These are phyloP conservation scores for Syngnathus typhle DNA, from an alignment of 2,113 vertebrate genomes.

Conservation along the genomic window DNA sequence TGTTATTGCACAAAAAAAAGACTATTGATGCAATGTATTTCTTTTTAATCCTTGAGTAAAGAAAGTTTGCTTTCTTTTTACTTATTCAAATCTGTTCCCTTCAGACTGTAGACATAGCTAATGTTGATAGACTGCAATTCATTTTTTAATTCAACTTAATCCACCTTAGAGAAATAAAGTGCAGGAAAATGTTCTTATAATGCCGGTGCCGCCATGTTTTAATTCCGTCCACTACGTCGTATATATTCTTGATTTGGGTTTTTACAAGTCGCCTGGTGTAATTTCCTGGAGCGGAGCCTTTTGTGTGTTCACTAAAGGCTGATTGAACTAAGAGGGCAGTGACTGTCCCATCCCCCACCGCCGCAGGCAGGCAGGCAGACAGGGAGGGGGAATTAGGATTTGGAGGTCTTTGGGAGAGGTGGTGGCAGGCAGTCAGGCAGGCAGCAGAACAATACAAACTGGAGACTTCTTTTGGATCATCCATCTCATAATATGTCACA, in stretches of 20 bases:
- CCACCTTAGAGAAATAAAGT: background rate
- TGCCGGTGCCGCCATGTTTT: background rate
- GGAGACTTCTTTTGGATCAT: slow-evolving; percentile 58
- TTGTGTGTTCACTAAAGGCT: slow-evolving; percentile 61
- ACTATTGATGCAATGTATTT: background rate
- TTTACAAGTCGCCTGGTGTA: slow-evolving; percentile 54
- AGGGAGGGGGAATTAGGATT: slow-evolving; percentile 59
- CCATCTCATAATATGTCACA: slow-evolving; percentile 49
- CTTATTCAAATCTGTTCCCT: background rate
- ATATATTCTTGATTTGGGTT: background rate
- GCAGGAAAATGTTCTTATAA: background rate
- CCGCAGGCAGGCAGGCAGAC: slow-evolving; percentile 39
- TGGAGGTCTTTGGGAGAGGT: slow-evolving; percentile 53
- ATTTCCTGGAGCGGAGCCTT: slow-evolving; percentile 52
- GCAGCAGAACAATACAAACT: slow-evolving; percentile 57
- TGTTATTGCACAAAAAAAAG: background rate
- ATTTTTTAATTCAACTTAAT: background rate
- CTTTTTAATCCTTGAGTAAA: background rate
- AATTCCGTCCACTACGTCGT: background rate
- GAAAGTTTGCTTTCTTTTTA: background rate
- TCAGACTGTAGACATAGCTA: background rate
- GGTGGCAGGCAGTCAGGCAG: slow-evolving; percentile 35
- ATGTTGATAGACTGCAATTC: background rate
- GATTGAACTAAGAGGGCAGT: slow-evolving; percentile 56
- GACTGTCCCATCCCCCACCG: slow-evolving; percentile 35